Base-by-base conservation (phyloP, 1,140 invertebrate genomes). In the Drosophila oshimai region DNA sequence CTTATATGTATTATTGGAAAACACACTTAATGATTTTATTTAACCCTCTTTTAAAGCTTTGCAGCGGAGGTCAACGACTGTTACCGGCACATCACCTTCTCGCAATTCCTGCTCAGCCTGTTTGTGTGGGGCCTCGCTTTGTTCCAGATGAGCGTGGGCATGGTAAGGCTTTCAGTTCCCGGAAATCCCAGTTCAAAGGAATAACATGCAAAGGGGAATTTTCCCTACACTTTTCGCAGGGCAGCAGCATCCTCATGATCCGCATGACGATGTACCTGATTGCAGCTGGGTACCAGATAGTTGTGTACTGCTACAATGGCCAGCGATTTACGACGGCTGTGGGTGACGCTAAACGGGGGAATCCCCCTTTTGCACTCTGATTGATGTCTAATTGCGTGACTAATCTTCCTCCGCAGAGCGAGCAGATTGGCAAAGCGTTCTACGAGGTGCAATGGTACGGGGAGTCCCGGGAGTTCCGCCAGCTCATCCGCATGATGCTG, bases 291-390 rank as follows among this genome's bases (percentile, higher is more conserved):
- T 87, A 79, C 55, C 74, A 90, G 71, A 73, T 90, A 45, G 69
- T 80, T 29, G 76, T 90, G 34, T 90, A 89, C 50, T 90, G 89
- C 49, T 90, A 76, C 39, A 90, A 90, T 46, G 86, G 84, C 3
- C 89, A 90, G 50, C 45, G 54, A 37, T 79, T 90, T 22, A 53
- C 60, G 1, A 73, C 47, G 22, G 84, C 77, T 46, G 89, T 90
- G 60, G 12, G 74, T 76, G 41, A 42, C 49, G 6, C 3, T n/a
- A n/a, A 28, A 28, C 12, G 2, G 18, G 15, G 26, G 15, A 20
- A 26, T 28, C 17, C 29, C 33, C 37, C n/a, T n/a, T n/a, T n/a
- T n/a, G 9, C 12, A 7, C n/a, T n/a, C 13, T 15, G 24, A 29
- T 46, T 33, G 20, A 9, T 12, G 24, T 18, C 49, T 69, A 36